Percentiles rank a stretch among this genome's conserved stretches.
Evolutionary conservation across 2,113 vertebrate species (phyloP).

Genomic region (Gobio gobio): DNA sequence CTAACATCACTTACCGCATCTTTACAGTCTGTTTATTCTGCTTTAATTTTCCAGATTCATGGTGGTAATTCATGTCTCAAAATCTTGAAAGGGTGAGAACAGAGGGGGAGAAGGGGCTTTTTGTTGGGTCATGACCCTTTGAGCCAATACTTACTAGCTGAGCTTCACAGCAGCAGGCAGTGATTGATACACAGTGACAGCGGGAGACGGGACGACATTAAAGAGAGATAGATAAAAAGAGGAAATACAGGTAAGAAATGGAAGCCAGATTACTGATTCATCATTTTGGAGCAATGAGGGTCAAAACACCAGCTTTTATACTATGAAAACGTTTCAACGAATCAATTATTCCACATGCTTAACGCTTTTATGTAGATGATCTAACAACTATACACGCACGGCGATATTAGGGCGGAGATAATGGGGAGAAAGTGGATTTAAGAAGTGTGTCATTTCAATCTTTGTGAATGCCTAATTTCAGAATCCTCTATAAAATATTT

Average conservation of each 20-base stretch:
- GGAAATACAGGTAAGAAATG: conserved; percentile 19
- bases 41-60: background rate
- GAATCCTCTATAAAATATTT: conserved; percentile 60
- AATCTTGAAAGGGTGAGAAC: background rate
- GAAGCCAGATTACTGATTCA: background rate
- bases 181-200: conserved; percentile 1
- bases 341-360: conserved; percentile 55
- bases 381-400: conserved; percentile 30
- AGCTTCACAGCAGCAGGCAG: background rate
- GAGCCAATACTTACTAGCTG: conserved; percentile 20
- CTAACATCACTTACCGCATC: background rate
- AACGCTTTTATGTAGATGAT: conserved; percentile 66
- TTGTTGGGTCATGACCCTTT: background rate
- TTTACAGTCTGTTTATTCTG: conserved; percentile 14
- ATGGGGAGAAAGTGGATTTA: conserved; percentile 17
- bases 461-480: conserved; percentile 59
- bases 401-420: conserved; percentile 21
- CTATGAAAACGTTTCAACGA: conserved; percentile 39
- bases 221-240: conserved; percentile 1
- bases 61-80: background rate
- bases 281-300: conserved; percentile 54
- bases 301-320: conserved; percentile 62
- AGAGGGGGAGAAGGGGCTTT: background rate
- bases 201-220: background rate
- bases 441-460: background rate